Percentiles rank a stretch among this genome's conserved stretches.
Evolutionary conservation across 2,113 vertebrate genomes (phyloP).

Genomic region (Cynocephalus volans): DNA sequence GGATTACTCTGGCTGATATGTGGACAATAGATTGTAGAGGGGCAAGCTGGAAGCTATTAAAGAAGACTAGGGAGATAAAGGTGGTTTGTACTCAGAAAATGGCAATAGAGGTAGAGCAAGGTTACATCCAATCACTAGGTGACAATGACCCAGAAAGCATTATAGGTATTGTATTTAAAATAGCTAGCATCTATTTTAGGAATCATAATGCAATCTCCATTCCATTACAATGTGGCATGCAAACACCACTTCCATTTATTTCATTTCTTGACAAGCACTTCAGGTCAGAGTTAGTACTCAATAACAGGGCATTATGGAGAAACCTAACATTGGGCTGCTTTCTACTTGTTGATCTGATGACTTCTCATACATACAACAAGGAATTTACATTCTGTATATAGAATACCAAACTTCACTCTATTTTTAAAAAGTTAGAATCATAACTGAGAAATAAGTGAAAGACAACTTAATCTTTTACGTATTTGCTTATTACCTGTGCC

Average conservation of each 20-base stretch:
- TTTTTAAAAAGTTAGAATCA: constrained; percentile 13
- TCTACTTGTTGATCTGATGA: neutral
- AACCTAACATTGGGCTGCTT: neutral
- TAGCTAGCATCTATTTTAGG: neutral
- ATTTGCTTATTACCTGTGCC: constrained; percentile 13
- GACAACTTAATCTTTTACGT: neutral
- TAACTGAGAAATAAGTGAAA: constrained; percentile 8
- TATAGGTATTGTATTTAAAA: neutral
- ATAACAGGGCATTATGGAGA: neutral
- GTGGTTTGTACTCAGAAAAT: neutral
- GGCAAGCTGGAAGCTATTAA: neutral
- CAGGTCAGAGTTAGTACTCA: neutral
- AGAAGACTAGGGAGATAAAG: neutral
- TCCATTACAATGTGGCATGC: neutral
- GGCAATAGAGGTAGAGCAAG: neutral
- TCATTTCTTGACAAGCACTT: constrained; percentile 19
- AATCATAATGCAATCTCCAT: neutral
- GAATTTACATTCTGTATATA: neutral
- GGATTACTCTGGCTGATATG: neutral
- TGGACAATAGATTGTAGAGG: neutral
- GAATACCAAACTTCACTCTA: constrained; percentile 9
- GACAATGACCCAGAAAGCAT: neutral
- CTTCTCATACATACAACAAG: neutral
- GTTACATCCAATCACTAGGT: neutral
- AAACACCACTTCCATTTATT: constrained; percentile 1